Evolutionary conservation across 2,888 invertebrate genomes (phyloP).

Genomic region (Meiosimyza platycephala): DNA sequence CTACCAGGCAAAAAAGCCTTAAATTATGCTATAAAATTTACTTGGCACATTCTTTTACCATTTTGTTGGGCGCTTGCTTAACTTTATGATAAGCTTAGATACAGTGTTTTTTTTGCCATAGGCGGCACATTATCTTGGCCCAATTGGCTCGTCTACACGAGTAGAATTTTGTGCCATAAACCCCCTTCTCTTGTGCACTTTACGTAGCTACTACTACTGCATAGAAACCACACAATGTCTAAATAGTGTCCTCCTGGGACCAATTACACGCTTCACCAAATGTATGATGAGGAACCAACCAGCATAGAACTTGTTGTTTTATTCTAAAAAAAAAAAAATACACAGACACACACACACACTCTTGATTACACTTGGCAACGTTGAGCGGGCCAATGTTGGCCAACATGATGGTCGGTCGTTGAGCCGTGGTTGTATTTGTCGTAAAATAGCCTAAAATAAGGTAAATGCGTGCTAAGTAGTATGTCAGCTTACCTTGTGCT

Average conservation of each 20-base stretch:
- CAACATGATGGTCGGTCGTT: neutral
- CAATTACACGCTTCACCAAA: conserved; percentile 21
- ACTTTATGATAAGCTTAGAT: conserved; percentile 6
- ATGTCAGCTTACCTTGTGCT: conserved; percentile 11
- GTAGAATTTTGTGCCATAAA: no score
- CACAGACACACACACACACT: neutral
- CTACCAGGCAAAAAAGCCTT: neutral
- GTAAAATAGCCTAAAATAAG: conserved; percentile 21
- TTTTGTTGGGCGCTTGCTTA: neutral
- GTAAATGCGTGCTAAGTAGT: conserved; percentile 11
- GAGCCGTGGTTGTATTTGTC: neutral
- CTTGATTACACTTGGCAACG: neutral
- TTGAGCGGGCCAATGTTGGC: neutral
- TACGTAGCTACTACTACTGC: no score
- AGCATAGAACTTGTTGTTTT: neutral
- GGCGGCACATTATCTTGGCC: no score
- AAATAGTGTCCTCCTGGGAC: conserved; percentile 21
- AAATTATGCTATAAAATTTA: neutral
- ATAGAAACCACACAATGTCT: conserved; percentile 23
- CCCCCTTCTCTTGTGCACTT: no score
- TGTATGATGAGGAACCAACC: neutral
- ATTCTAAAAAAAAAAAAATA: neutral
- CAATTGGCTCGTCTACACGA: no score
- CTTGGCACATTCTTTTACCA: conserved; percentile 5
- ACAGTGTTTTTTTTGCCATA: no score